Conservation (phyloP, 2,113 vertebrate genomes). For the Anser cygnoides region DNA sequence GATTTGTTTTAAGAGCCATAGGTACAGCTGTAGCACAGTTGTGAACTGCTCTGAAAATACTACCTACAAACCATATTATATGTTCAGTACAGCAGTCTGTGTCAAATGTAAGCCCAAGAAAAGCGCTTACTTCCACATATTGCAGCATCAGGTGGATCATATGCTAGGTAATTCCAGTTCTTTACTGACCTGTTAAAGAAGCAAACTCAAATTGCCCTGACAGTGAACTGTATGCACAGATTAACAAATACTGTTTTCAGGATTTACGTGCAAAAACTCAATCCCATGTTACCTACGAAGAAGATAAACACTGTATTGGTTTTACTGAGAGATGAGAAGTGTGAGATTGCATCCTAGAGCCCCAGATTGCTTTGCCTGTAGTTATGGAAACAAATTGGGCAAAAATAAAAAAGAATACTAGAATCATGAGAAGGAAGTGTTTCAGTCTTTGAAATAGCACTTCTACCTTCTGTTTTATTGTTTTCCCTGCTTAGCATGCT, state of each 20-base stretch:
- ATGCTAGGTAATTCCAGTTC: not conserved
- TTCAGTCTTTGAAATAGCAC: not conserved
- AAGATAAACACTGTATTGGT: not conserved
- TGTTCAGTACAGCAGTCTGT: not conserved
- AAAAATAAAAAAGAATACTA: not conserved
- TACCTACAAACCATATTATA: rapidly evolving
- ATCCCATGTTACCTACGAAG: not conserved
- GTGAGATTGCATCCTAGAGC: not conserved
- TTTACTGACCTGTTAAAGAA: not conserved
- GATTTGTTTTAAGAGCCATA: not conserved
- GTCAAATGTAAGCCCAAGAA: not conserved
- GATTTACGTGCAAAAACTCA: not conserved
- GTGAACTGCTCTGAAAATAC: not conserved
- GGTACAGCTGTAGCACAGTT: not conserved
- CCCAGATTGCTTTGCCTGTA: not conserved
- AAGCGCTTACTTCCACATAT: not conserved
- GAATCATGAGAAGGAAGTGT: not conserved
- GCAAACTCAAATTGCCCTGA: not conserved
- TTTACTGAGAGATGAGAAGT: not conserved
- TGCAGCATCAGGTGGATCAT: not conserved
- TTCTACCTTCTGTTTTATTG: not conserved
- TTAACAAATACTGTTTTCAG: not conserved
- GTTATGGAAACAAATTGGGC: slow-evolving; percentile 14
- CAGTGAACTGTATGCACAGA: not conserved
- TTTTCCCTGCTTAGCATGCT: not conserved